Percentiles rank a stretch among this genome's conserved stretches.
These are phyloP conservation scores for Engraulis encrasicolus DNA, from an alignment of 2,113 vertebrate genomes.

Conservation along the genomic window DNA sequence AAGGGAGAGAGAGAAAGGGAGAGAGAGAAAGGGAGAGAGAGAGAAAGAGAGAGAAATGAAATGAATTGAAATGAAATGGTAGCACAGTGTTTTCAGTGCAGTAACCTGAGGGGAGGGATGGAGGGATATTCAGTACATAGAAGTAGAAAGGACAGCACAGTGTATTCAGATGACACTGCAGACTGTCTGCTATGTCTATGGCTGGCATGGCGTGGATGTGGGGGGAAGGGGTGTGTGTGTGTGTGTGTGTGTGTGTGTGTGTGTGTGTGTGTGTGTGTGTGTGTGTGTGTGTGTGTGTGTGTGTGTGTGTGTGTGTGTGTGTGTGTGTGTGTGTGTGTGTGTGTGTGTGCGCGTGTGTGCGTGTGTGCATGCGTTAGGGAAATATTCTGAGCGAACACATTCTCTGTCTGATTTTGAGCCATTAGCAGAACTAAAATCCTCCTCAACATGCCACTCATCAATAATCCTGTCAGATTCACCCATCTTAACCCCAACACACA, in stretches of 20 bases:
- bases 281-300: too few species aligned
- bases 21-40: too few species aligned
- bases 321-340: too few species aligned
- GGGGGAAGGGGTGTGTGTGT: background rate
- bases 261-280: background rate
- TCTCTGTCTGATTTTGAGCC: background rate
- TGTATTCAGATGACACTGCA: background rate
- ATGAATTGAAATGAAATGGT: too few species aligned
- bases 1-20: too few species aligned
- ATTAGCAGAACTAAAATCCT: background rate
- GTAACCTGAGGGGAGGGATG: too few species aligned
- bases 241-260: background rate
- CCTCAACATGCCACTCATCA: background rate
- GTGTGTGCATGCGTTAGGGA: too few species aligned
- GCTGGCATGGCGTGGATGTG: background rate
- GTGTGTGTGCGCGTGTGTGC: too few species aligned
- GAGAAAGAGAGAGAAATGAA: too few species aligned
- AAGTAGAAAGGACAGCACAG: background rate
- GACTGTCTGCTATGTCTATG: background rate
- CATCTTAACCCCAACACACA: background rate
- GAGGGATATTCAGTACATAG: background rate
- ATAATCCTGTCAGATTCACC: constrained; percentile 6
- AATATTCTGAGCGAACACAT: background rate
- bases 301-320: too few species aligned
- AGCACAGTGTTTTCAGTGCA: too few species aligned